These are phyloP conservation scores for Drusus annulatus DNA, from an alignment of 1,140 invertebrate species.

Conservation along the genomic window DNA sequence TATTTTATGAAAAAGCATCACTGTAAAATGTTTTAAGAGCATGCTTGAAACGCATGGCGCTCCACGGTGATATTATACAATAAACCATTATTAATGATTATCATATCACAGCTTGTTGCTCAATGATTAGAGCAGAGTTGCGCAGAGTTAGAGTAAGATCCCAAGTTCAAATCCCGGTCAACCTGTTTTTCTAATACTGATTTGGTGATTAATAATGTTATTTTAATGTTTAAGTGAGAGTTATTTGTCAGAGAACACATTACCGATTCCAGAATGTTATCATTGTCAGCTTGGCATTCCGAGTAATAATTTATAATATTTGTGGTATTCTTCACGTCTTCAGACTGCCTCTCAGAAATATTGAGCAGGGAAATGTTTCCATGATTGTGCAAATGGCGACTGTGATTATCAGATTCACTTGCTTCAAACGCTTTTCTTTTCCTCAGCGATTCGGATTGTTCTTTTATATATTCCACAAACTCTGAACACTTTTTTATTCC, in stretches of 20 bases:
- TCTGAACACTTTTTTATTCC: constrained; percentile 18
- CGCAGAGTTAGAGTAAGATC: too few relatives aligned
- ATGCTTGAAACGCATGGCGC: too few relatives aligned
- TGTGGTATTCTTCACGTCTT: not conserved
- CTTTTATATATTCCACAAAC: constrained; percentile 34
- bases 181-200: too few relatives aligned
- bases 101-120: too few relatives aligned
- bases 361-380: not conserved
- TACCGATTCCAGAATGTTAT: constrained; percentile 45
- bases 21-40: too few relatives aligned
- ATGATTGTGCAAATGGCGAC: not conserved
- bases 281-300: constrained; percentile 26
- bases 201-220: too few relatives aligned
- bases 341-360: too few relatives aligned
- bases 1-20: too few relatives aligned
- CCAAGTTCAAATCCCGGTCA: too few relatives aligned
- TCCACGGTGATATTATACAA: too few relatives aligned
- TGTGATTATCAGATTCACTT: not conserved
- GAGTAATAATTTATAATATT: constrained; percentile 30
- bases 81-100: too few relatives aligned
- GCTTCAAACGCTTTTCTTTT: not conserved
- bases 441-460: constrained; percentile 16
- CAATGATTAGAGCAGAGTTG: too few relatives aligned
- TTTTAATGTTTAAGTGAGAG: not conserved
- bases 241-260: not conserved